Conservation (phyloP, 2,888 invertebrate genomes). For the Hyppa rectilinea region DNA sequence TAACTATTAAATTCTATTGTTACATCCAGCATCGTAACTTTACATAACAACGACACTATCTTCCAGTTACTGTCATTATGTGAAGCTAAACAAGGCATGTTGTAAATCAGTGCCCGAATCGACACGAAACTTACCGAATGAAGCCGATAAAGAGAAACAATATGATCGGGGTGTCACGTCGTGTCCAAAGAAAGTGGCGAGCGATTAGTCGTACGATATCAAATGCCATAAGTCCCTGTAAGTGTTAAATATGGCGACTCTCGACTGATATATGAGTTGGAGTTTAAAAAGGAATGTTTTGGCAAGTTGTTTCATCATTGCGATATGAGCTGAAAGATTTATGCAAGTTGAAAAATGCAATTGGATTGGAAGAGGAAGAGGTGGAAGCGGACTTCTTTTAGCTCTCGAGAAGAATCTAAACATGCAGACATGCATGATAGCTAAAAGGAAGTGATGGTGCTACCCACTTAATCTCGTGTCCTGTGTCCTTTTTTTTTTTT, state of each 20-base stretch:
- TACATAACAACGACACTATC: conserved; percentile 57
- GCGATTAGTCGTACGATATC: conserved; percentile 82
- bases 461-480: too few relatives aligned
- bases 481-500: too few relatives aligned
- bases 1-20: conserved; percentile 31
- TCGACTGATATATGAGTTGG: conserved; percentile 68
- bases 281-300: conserved; percentile 51
- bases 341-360: conserved; percentile 13
- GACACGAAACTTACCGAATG: conserved; percentile 62
- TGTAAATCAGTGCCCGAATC: conserved; percentile 60
- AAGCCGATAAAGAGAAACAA: conserved; percentile 64
- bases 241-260: conserved; percentile 74
- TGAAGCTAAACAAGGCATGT: conserved; percentile 49
- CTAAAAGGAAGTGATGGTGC: too few relatives aligned
- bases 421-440: too few relatives aligned
- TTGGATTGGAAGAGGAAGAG: too few relatives aligned
- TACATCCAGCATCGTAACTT: conserved; percentile 44
- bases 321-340: conserved; percentile 51
- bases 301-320: conserved; percentile 37
- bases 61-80: conserved; percentile 46
- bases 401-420: too few relatives aligned
- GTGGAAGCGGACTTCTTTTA: not conserved
- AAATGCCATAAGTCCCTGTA: conserved; percentile 77
- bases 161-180: conserved; percentile 60
- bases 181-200: conserved; percentile 62